A percentile compares a stretch with the other conserved stretches of the same genome.
These are phyloP conservation scores for Megalurothrips usitatus DNA, from an alignment of 2,888 invertebrate species.

Conservation along the genomic window DNA sequence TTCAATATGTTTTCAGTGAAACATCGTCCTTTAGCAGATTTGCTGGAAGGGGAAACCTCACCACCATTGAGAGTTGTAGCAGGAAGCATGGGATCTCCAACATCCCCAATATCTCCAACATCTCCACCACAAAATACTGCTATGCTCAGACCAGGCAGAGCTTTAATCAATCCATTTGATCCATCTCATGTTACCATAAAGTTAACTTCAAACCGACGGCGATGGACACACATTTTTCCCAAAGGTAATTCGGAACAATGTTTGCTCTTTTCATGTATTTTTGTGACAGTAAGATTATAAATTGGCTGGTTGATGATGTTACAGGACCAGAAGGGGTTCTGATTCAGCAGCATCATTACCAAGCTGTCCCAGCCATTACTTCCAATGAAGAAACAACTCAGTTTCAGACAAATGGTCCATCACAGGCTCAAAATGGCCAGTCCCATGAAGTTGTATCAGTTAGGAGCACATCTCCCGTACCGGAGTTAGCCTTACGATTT, in stretches of 20 bases:
- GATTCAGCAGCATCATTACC: conserved; percentile 91
- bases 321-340: conserved; percentile 81
- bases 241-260: conserved; percentile 55
- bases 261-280: conserved; percentile 28
- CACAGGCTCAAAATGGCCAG: background rate
- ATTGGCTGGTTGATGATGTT: conserved; percentile 26
- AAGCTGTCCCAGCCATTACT: conserved; percentile 66
- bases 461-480: background rate
- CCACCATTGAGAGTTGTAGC: conserved; percentile 48
- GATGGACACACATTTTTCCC: conserved; percentile 99
- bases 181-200: conserved; percentile 96
- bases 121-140: conserved; percentile 35
- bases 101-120: conserved; percentile 43
- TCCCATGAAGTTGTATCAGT: background rate
- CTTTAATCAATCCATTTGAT: conserved; percentile 95
- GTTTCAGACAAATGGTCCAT: background rate
- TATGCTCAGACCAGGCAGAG: conserved; percentile 65
- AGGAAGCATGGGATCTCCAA: conserved; percentile 56
- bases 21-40: conserved; percentile 31
- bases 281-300: conserved; percentile 30
- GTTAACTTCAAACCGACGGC: conserved; percentile 85
- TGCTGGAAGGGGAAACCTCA: conserved; percentile 50
- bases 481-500: background rate
- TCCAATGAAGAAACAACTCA: conserved; percentile 38
- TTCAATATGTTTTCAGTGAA: conserved; percentile 36